These are phyloP conservation scores for Enteromius anoplus DNA, from an alignment of 2,797 vertebrate species.

Conservation along the genomic window DNA sequence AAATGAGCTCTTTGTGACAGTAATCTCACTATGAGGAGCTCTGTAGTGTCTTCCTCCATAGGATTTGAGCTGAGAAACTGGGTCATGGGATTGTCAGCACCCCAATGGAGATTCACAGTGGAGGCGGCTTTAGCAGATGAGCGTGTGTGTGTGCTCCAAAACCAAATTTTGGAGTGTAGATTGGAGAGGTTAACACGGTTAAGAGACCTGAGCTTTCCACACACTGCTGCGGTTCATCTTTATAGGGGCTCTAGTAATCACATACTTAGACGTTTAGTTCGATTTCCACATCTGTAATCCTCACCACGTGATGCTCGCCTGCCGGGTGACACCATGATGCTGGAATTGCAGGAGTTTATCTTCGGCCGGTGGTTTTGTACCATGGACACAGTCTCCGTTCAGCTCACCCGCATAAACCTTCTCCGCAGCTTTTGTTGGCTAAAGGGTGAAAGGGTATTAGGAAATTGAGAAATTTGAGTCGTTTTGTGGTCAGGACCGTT, in stretches of 20 bases:
- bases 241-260: conserved; percentile 50
- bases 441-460: conserved; percentile 13
- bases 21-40: conserved; percentile 53
- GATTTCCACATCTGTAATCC: conserved; percentile 58
- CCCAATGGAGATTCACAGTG: conserved; percentile 46
- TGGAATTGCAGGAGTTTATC: conserved; percentile 39
- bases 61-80: conserved; percentile 55
- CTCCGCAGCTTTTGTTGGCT: conserved; percentile 9
- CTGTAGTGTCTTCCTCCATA: conserved; percentile 49
- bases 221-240: conserved; percentile 45
- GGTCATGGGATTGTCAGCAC: conserved; percentile 60
- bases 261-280: conserved; percentile 48
- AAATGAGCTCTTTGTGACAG: conserved; percentile 57
- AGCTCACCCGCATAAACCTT: neutral
- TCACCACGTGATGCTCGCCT: conserved; percentile 37
- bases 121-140: conserved; percentile 30
- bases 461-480: conserved; percentile 12
- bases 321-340: conserved; percentile 40
- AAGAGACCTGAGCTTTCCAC: conserved; percentile 52
- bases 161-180: conserved; percentile 37
- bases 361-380: conserved; percentile 38
- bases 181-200: conserved; percentile 53
- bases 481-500: neutral
- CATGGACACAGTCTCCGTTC: neutral
- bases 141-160: conserved; percentile 10